A percentile compares a stretch with the other conserved stretches of the same genome.
These are phyloP conservation scores for Drymodes brunneopygia DNA, from an alignment of 2,113 vertebrate species.

Conservation along the genomic window DNA sequence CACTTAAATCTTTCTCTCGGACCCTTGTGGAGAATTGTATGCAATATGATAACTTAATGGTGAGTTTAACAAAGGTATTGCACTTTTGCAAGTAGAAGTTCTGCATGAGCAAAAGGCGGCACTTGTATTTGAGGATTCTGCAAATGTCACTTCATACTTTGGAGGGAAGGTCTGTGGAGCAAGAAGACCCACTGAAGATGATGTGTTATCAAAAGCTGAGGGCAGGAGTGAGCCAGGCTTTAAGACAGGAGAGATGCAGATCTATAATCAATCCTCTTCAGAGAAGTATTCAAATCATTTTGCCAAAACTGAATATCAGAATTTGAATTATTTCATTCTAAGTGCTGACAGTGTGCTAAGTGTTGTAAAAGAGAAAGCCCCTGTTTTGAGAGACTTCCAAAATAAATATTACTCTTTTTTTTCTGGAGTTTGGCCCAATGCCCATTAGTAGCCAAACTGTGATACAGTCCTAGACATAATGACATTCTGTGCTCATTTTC, in stretches of 20 bases:
- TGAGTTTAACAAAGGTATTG: neutral
- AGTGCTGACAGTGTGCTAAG: neutral
- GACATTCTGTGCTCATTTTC: conserved; percentile 15
- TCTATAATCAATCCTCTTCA: neutral
- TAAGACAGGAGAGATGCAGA: neutral
- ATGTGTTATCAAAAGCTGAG: neutral
- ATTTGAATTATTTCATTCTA: neutral
- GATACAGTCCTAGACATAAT: neutral
- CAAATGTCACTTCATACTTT: neutral
- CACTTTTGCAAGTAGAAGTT: neutral
- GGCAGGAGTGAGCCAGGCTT: neutral
- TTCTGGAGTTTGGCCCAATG: neutral
- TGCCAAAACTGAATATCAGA: neutral
- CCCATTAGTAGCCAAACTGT: conserved; percentile 6
- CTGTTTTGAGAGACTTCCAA: conserved; percentile 29
- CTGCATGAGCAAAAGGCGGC: neutral
- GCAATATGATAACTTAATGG: neutral
- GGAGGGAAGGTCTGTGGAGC: neutral
- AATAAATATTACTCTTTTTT: neutral
- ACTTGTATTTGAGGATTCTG: neutral
- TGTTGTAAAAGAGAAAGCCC: neutral
- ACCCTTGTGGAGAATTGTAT: neutral
- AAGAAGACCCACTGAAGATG: neutral
- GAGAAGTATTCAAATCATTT: neutral
- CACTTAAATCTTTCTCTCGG: neutral